Conservation (phyloP, 37 sponge, comb jelly and placozoan genomes). For the Spongilla lacustris region DNA sequence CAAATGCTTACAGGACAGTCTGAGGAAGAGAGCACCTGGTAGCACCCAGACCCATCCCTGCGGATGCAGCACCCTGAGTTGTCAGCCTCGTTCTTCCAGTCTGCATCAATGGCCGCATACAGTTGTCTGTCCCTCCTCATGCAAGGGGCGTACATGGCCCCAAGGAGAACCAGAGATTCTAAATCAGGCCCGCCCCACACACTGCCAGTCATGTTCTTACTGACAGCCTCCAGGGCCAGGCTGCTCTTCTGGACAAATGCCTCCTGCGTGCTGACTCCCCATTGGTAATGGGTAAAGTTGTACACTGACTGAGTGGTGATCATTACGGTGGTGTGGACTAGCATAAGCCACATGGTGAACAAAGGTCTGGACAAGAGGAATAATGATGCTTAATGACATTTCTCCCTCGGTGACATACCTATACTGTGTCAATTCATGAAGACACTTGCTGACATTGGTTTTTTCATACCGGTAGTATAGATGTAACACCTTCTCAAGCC, state of each 20-base stretch:
- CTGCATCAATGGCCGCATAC: conserved; percentile 63
- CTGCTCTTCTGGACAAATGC: conserved; percentile 37
- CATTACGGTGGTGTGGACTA: conserved; percentile 81
- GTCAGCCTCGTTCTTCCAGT: conserved; percentile 47
- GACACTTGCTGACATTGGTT: no score
- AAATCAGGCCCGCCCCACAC: conserved; percentile 80
- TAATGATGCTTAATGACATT: not conserved
- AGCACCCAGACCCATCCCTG: conserved; percentile 72
- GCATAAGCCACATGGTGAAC: conserved; percentile 92
- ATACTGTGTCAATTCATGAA: no score
- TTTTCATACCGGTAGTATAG: no score
- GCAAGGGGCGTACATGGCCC: conserved; percentile 87
- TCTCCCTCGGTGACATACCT: no score
- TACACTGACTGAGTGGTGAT: conserved; percentile 80
- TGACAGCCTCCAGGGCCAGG: conserved; percentile 28
- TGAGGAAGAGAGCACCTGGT: conserved; percentile 32
- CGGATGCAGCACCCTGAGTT: conserved; percentile 85
- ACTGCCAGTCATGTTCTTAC: conserved; percentile 37
- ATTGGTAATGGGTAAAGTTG: conserved; percentile 87
- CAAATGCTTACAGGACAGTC: not conserved
- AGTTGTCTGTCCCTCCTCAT: conserved; percentile 77
- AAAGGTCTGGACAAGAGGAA: conserved; percentile 59
- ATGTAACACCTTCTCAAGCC: no score
- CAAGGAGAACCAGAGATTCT: conserved; percentile 73
- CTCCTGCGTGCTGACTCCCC: conserved; percentile 32